Conservation (phyloP, 1,140 invertebrate genomes). For the Carposina sasakii region DNA sequence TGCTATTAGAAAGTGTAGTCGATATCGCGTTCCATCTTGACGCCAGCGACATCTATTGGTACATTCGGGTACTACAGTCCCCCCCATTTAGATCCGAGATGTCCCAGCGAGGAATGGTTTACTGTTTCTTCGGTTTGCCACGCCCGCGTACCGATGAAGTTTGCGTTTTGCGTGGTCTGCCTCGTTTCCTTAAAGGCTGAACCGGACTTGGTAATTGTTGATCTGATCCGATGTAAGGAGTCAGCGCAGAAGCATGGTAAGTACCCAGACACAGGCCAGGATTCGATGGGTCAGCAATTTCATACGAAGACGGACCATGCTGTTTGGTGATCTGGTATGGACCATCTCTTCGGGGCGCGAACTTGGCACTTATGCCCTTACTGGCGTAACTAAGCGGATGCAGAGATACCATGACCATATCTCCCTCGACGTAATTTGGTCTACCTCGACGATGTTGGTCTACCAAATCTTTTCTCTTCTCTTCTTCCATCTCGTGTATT, state of each 20-base stretch:
- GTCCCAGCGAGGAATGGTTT: not conserved
- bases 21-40: too few species aligned
- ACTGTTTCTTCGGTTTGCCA: not conserved
- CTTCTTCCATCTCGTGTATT: not conserved
- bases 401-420: not conserved
- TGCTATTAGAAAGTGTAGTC: too few species aligned
- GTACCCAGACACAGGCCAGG: not conserved
- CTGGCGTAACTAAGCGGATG: not conserved
- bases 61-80: too few species aligned
- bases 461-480: not conserved
- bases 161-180: not conserved
- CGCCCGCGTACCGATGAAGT: not conserved
- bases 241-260: conserved; percentile 3
- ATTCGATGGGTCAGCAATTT: not conserved
- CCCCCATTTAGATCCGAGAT: too few species aligned
- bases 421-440: not conserved
- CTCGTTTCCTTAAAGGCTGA: not conserved
- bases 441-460: not conserved
- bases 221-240: too few species aligned
- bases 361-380: not conserved
- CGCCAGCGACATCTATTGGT: too few species aligned
- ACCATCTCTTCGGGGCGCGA: not conserved
- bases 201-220: not conserved
- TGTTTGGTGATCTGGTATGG: not conserved
- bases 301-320: not conserved